Conservation (phyloP, 1,140 invertebrate genomes). For the Notospermus geniculatus region DNA sequence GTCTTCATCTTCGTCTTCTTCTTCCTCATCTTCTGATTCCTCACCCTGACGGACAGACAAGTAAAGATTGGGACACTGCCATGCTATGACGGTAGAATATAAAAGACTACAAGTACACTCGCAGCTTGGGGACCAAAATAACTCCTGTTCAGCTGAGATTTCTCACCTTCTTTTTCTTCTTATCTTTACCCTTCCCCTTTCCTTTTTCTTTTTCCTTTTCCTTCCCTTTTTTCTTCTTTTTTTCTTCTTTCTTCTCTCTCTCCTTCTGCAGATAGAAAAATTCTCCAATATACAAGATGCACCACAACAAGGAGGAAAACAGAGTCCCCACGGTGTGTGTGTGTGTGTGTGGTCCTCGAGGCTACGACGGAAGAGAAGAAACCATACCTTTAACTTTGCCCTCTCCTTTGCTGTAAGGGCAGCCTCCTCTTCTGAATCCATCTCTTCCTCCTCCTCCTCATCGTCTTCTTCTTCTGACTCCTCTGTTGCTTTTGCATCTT, state of each 20-base stretch:
- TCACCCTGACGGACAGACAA: neutral
- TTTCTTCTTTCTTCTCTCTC: conserved; percentile 20
- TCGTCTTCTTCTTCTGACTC: conserved; percentile 8
- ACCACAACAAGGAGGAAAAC: neutral
- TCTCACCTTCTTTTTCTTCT: conserved; percentile 16
- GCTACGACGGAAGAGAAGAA: no score
- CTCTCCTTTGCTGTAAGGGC: neutral
- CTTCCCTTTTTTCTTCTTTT: conserved; percentile 18
- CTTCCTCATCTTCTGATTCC: no score
- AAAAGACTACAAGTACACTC: no score
- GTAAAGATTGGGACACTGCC: no score
- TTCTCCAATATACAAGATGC: neutral
- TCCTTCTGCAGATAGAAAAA: conserved; percentile 1
- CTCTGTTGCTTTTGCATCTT: neutral
- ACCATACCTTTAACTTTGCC: conserved; percentile 6
- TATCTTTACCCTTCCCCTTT: conserved; percentile 15
- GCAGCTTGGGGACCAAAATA: no score
- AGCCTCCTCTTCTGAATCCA: conserved; percentile 6
- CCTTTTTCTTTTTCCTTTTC: conserved; percentile 19
- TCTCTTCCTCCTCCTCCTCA: conserved; percentile 5
- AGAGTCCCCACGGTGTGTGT: no score
- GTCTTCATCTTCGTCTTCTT: no score
- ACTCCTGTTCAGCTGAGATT: conserved; percentile 6
- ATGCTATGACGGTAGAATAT: no score
- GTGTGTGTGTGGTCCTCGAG: neutral